These are phyloP conservation scores for Macquaria australasica DNA, from an alignment of 2,113 vertebrate species.

Conservation along the genomic window DNA sequence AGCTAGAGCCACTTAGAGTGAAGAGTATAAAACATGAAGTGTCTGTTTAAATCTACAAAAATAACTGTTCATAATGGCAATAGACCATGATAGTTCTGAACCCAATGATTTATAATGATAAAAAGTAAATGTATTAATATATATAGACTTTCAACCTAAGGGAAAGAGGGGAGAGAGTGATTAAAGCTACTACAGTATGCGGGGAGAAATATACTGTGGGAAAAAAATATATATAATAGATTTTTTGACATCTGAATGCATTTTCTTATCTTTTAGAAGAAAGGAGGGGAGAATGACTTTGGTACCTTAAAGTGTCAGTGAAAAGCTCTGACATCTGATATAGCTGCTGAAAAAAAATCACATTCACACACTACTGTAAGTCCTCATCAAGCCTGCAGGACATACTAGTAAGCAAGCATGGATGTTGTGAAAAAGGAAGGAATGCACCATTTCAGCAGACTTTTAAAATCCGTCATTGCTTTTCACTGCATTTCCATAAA, in stretches of 20 bases:
- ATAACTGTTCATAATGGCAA: not conserved
- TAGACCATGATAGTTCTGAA: not conserved
- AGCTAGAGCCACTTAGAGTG: conserved; percentile 12
- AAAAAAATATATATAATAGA: too few species aligned
- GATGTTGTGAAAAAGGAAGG: not conserved
- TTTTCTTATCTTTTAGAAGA: not conserved
- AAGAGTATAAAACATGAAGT: not conserved
- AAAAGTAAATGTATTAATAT: conserved; percentile 2
- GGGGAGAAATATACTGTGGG: not conserved
- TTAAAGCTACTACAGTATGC: not conserved
- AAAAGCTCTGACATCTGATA: not conserved
- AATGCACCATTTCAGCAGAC: not conserved
- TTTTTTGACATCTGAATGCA: not conserved
- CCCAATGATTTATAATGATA: not conserved
- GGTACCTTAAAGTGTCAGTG: not conserved
- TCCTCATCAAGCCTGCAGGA: not conserved
- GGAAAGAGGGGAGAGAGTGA: not conserved
- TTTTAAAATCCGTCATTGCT: not conserved
- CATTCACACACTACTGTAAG: not conserved
- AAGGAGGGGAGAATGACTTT: not conserved
- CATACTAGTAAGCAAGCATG: not conserved
- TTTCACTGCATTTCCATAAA: not conserved
- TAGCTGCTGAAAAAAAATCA: not conserved
- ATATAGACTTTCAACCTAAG: not conserved
- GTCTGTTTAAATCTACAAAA: not conserved